Base-by-base conservation (phyloP, 2,888 invertebrate genomes). In the Molorchus minor region DNA sequence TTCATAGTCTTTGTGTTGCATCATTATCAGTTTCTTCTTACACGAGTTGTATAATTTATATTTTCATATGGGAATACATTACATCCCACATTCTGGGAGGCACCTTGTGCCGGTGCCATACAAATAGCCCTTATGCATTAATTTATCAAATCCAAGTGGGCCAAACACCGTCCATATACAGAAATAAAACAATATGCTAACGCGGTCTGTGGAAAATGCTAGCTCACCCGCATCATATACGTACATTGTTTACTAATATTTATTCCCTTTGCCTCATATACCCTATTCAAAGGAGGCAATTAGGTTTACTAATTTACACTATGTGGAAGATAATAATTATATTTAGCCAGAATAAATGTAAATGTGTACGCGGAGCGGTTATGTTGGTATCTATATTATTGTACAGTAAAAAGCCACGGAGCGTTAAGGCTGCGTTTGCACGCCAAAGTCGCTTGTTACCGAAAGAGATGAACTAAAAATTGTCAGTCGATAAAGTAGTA, bases 11-110 rank as follows among this genome's bases (percentile, higher is more conserved):
- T 56, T 41, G 41, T 49, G 56, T 49, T 25, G 56, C 56, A 56
- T 56, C 56, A 56, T 56, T 56, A 56, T 49, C 56, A 33, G 43
- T 33, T 46, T 30, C 13, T 47, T 53, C 53, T 40, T 43, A 29
- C 53, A 53, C 44, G 41, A 45, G 45, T 52, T 52, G 30, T 41
- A 49, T 69, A 63, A 71, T 71, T 71, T 68, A 69, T 69, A 65
- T 63, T 65, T 68, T 67, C 64, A 59, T 59, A 66, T 63, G 58
- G 53, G 62, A 64, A 67, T 66, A 67, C 60, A 64, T 67, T 66
- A 69, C 62, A 64, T 64, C 65, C 69, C 62, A 61, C 66, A 64
- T 69, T 67, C 59, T 49, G 65, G 63, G 65, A 61, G 62, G 60
- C 56, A 54, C 62, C 60, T 44, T n/a, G 45, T 57, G 64, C 62